Evolutionary conservation across 2,113 vertebrate species (phyloP), one percentile per base, ranked within the genome.

Genomic region (Carlito syrichta): DNA sequence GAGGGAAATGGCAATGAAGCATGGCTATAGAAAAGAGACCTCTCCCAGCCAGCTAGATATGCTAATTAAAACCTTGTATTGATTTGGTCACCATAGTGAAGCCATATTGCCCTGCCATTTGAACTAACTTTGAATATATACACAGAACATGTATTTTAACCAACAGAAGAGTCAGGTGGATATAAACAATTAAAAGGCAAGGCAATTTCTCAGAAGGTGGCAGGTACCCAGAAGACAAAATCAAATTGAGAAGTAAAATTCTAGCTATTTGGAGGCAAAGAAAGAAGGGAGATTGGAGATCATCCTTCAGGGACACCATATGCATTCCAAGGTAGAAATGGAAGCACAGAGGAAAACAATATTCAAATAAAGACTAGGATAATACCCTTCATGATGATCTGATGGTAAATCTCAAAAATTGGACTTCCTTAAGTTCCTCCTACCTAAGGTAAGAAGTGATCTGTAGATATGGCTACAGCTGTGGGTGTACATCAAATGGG

Each of bases 361-460:
- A 66, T 50, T 78, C 52, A 23, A 63, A 38, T 25, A 66, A 94
- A 8, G 38, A 45, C 40, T n/a, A 13, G 35, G 11, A 45, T 35
- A 45, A 40, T 38, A 88, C 3, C 4, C 17, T 77, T 5, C 8
- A 66, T 94, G 32, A 19, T 35, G 63, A 81, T 87, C 76, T 66
- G 66, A 87, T 58, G 22, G 3, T 82, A 81, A 66, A 32, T 88
- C 25, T 95, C 76, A 84, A 85, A 86, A n/a, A 11, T 3, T 40
- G n/a, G 30, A 50, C 30, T n/a, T 84, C 25, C 35, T 62, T 68
- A 84, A 76, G 58, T 76, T 83, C 30, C 30, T 83, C 35, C 25
- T 85, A 11, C 30, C 5, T 38, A 78, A 87, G 35, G 10, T 74
- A 63, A 84, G 69, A 27, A n/a, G 6, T 7, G 38, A 8, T 45